A percentile compares a stretch with the other conserved stretches of the same genome.
Conservation (phyloP, 2,797 vertebrate genomes). For the Gallinago stenura region DNA sequence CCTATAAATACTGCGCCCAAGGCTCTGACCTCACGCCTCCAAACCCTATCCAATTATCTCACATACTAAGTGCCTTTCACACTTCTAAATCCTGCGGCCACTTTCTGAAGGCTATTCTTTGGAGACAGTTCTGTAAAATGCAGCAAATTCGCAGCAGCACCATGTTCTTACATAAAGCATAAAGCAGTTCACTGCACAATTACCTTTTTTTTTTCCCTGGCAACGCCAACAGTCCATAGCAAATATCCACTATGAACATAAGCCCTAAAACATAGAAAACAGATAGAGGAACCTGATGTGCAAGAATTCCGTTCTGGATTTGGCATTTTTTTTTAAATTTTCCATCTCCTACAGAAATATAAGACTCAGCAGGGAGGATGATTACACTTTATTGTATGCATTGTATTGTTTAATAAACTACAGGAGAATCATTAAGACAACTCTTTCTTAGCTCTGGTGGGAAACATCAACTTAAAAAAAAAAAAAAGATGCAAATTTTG, state of each 20-base stretch:
- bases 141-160: slow-evolving; percentile 9
- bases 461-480: background rate
- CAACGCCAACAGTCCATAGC: background rate
- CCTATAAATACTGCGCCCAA: slow-evolving; percentile 10
- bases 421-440: background rate
- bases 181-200: slow-evolving; percentile 21
- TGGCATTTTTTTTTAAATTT: background rate
- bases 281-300: background rate
- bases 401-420: background rate
- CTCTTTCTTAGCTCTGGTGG: background rate
- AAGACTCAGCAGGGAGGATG: background rate
- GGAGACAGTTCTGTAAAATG: slow-evolving; percentile 5
- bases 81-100: accelerated
- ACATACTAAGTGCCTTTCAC: background rate
- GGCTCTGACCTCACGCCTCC: slow-evolving; percentile 5
- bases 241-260: background rate
- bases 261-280: background rate
- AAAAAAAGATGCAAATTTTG: background rate
- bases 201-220: background rate
- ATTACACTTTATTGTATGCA: background rate
- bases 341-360: background rate
- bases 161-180: background rate
- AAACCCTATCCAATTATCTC: slow-evolving; percentile 34
- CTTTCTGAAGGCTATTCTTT: slow-evolving; percentile 9
- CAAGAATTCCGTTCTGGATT: background rate